phyloP scores from a whole-genome alignment of 2,113 vertebrate genomes.

The Nerophis ophidion region DNA sequence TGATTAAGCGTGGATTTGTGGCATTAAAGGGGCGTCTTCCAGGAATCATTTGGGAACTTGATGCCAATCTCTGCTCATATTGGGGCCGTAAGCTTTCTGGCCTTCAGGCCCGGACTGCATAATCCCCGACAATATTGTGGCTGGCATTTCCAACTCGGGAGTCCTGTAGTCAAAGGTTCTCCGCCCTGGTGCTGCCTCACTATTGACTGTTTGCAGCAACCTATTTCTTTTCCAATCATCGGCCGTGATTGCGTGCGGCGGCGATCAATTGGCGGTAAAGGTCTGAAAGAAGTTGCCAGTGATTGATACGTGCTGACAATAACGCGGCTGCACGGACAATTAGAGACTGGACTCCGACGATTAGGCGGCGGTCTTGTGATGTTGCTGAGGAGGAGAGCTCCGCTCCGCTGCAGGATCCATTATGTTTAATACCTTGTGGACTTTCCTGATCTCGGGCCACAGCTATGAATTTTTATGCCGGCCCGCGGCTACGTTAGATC shows the following conservation, averaged over 20 bases:
- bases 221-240: conserved; percentile 44
- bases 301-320: conserved; percentile 43
- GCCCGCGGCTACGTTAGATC: conserved; percentile 38
- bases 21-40: conserved; percentile 50
- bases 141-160: conserved; percentile 59
- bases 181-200: conserved; percentile 2
- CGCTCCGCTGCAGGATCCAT: conserved; percentile 36
- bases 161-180: conserved; percentile 26
- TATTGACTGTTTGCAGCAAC: conserved; percentile 28
- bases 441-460: conserved; percentile 31
- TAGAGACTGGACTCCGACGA: conserved; percentile 44
- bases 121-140: conserved; percentile 69
- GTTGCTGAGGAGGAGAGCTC: conserved; percentile 1
- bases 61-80: conserved; percentile 70
- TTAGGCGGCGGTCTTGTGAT: conserved; percentile 28
- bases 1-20: conserved; percentile 60
- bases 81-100: conserved; percentile 60
- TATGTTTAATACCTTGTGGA: conserved; percentile 50
- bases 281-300: conserved; percentile 25
- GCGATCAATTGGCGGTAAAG: conserved; percentile 53
- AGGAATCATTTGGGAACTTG: conserved; percentile 51
- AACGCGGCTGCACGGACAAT: conserved; percentile 30
- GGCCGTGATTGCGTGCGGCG: conserved; percentile 33
- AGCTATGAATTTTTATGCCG: conserved; percentile 63
- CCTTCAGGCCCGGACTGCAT: conserved; percentile 54